phyloP scores from a whole-genome alignment of 37 sponge, comb jelly and placozoan genomes.

The Tethya wilhelma region DNA sequence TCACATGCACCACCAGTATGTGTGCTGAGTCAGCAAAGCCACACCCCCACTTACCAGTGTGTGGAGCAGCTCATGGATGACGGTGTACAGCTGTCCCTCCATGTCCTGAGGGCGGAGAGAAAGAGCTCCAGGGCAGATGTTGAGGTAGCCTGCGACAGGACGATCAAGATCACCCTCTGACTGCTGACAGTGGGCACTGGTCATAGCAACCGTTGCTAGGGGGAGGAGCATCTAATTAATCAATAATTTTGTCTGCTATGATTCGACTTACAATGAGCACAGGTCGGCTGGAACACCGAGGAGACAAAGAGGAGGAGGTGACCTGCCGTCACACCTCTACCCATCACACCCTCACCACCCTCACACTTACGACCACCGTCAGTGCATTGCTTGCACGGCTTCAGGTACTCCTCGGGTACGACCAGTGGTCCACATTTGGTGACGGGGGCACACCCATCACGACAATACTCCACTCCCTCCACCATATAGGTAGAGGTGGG shows the following conservation, averaged over 20 bases:
- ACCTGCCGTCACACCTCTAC: neutral
- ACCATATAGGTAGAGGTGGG: slow-evolving; percentile 3
- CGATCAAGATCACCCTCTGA: slow-evolving; percentile 40
- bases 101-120: neutral
- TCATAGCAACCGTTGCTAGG: too few relatives aligned
- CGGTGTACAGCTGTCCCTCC: neutral
- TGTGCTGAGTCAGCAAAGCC: too few relatives aligned
- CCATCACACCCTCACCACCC: neutral
- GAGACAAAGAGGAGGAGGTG: slow-evolving; percentile 59
- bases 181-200: slow-evolving; percentile 55
- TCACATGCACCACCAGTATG: too few relatives aligned
- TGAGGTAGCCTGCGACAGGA: slow-evolving; percentile 61
- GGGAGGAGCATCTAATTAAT: neutral
- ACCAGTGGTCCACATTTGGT: slow-evolving; percentile 42
- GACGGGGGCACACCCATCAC: neutral
- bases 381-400: slow-evolving; percentile 6
- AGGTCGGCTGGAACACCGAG: too few relatives aligned
- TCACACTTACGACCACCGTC: neutral
- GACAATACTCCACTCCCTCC: slow-evolving; percentile 24
- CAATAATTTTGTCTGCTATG: too few relatives aligned
- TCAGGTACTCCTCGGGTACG: slow-evolving; percentile 42
- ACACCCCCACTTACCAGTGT: slow-evolving; percentile 21
- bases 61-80: slow-evolving; percentile 55
- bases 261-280: neutral
- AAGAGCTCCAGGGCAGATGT: slow-evolving; percentile 27